Conservation (phyloP, 2,797 vertebrate species). For the Monodelphis domestica region DNA sequence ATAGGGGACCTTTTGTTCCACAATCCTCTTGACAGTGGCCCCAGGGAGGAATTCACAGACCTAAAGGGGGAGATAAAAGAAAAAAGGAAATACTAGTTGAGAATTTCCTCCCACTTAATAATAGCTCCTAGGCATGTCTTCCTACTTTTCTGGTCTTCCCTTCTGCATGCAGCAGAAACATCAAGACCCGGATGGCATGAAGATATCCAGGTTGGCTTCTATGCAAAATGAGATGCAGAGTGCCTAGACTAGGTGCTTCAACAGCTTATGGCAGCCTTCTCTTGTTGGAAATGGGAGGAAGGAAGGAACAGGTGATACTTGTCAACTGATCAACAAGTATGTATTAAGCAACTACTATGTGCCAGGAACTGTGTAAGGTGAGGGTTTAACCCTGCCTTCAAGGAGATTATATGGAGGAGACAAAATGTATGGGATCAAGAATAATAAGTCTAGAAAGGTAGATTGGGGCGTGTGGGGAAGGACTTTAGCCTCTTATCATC, state of each 20-base stretch:
- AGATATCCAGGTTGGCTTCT: not conserved
- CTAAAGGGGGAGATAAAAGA: constrained; percentile 73
- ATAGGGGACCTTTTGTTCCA: constrained; percentile 84
- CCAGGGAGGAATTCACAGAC: constrained; percentile 86
- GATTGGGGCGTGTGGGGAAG: not conserved
- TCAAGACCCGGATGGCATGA: not conserved
- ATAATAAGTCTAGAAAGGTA: not conserved
- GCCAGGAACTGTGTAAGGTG: not conserved
- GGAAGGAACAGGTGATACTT: not conserved
- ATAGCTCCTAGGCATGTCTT: not conserved
- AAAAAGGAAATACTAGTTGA: not conserved
- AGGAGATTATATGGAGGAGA: not conserved
- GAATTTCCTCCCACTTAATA: not conserved
- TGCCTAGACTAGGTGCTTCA: not conserved
- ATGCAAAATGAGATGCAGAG: not conserved
- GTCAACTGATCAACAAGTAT: not conserved
- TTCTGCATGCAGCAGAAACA: not conserved
- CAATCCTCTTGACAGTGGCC: constrained; percentile 81
- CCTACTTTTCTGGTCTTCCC: not conserved
- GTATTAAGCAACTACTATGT: not conserved
- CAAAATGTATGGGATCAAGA: not conserved
- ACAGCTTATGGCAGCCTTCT: not conserved
- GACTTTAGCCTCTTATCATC: not conserved
- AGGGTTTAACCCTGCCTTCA: not conserved
- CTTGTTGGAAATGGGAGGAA: not conserved